Conservation (phyloP, 2,797 vertebrate genomes). For the Smutsia gigantea region DNA sequence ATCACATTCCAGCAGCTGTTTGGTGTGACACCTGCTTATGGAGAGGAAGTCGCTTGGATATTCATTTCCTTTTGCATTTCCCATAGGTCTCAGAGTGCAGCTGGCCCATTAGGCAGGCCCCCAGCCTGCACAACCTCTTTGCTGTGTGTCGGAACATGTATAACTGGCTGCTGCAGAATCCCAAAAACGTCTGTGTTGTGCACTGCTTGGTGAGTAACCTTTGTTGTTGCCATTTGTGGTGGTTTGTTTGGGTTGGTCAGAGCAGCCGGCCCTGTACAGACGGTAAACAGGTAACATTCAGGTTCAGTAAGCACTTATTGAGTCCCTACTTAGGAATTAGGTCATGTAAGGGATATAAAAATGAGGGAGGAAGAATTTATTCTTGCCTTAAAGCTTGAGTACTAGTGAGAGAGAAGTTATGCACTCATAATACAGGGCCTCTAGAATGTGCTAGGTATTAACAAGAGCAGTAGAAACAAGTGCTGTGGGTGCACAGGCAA, state of each 20-base stretch:
- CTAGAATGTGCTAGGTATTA: background rate
- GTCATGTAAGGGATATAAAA: background rate
- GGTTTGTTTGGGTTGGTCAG: background rate
- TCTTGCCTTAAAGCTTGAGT: background rate
- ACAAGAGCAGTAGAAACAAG: background rate
- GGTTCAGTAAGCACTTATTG: background rate
- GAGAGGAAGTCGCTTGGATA: too few relatives aligned
- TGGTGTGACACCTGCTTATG: background rate
- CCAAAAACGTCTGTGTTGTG: conserved; percentile 99
- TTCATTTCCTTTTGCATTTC: conserved; percentile 22
- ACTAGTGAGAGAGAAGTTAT: background rate
- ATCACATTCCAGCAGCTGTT: background rate
- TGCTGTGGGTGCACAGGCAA: background rate
- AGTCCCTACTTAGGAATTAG: background rate
- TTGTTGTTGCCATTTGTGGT: background rate
- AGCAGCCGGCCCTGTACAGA: background rate
- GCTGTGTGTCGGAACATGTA: conserved; percentile 99
- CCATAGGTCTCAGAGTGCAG: conserved; percentile 97
- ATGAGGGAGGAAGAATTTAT: background rate
- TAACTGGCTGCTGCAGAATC: conserved; percentile 99
- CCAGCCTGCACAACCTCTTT: conserved; percentile 98
- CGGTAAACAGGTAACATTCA: background rate
- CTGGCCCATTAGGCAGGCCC: conserved; percentile 96
- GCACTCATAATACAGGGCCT: background rate
- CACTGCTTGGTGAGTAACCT: conserved; percentile 96